Percentiles rank a stretch among this genome's conserved stretches.
These are phyloP conservation scores for Agrochola lychnidis DNA, from an alignment of 2,888 invertebrate genomes.

Conservation along the genomic window DNA sequence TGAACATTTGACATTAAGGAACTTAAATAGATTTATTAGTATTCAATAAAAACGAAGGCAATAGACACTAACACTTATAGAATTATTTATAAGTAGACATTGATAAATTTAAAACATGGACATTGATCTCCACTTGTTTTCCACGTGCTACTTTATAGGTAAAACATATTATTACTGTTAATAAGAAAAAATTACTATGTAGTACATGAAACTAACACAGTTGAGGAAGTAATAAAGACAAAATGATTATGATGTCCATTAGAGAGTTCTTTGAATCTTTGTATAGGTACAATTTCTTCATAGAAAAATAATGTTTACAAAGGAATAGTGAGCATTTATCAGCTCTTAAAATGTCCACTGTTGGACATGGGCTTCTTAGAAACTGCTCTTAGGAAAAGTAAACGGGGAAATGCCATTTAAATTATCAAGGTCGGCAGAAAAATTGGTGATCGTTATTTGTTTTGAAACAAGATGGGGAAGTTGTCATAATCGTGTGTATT, in stretches of 20 bases:
- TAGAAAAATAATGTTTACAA: background rate
- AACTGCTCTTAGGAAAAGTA: background rate
- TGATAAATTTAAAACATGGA: background rate
- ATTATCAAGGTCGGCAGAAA: background rate
- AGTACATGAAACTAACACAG: background rate
- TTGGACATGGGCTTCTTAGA: background rate
- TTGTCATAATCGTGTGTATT: background rate
- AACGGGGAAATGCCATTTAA: background rate
- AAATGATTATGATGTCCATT: background rate
- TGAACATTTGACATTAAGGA: slow-evolving; percentile 37
- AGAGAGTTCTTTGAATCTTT: slow-evolving; percentile 3
- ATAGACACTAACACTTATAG: background rate
- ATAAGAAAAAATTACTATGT: background rate
- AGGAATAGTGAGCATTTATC: background rate
- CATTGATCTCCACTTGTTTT: background rate
- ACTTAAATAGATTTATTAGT: slow-evolving; percentile 29
- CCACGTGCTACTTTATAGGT: no score
- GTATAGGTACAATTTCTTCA: background rate
- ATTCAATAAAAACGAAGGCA: slow-evolving; percentile 30
- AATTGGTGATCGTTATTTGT: background rate
- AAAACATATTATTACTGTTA: no score
- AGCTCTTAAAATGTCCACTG: no score
- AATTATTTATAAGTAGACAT: slow-evolving; percentile 8
- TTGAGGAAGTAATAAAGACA: slow-evolving; percentile 5
- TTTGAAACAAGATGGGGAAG: background rate